phyloP scores from a whole-genome alignment of 2,797 vertebrate genomes.

The Macroramphosus scolopax region DNA sequence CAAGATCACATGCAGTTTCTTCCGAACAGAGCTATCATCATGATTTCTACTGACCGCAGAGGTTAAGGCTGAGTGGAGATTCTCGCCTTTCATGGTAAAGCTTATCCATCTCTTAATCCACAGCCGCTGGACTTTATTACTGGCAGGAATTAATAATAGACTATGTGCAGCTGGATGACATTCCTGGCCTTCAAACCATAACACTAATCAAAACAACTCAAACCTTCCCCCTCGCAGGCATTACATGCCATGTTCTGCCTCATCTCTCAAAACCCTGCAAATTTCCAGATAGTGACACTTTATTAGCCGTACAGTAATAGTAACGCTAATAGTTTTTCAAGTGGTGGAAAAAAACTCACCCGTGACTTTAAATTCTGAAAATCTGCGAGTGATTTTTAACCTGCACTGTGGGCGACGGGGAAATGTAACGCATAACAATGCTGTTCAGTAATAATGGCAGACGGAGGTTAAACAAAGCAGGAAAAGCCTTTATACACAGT shows the following conservation, averaged over 20 bases:
- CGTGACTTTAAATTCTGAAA: conserved; percentile 55
- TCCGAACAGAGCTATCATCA: conserved; percentile 14
- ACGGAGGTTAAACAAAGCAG: conserved; percentile 69
- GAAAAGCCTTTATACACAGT: conserved; percentile 67
- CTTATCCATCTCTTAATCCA: conserved; percentile 30
- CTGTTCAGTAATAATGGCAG: conserved; percentile 64
- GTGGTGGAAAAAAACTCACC: conserved; percentile 24
- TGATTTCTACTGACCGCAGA: conserved; percentile 22
- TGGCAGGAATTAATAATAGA: conserved; percentile 40
- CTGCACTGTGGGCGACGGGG: conserved; percentile 58
- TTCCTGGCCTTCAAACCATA: conserved; percentile 40
- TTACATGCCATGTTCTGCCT: conserved; percentile 15
- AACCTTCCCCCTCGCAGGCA: conserved; percentile 26
- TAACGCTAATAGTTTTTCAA: conserved; percentile 25
- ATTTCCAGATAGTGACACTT: conserved; percentile 11
- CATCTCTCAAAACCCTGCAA: conserved; percentile 24
- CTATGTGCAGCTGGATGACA: conserved; percentile 29
- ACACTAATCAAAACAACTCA: conserved; percentile 24
- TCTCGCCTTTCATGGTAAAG: conserved; percentile 19
- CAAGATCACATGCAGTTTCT: conserved; percentile 29
- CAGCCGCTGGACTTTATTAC: conserved; percentile 36
- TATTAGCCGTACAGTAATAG: conserved; percentile 19
- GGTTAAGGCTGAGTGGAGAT: conserved; percentile 15
- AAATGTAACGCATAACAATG: conserved; percentile 58
- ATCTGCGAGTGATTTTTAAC: conserved; percentile 44